A percentile compares a stretch with the other conserved stretches of the same genome.
Conservation (phyloP, 2,113 vertebrate genomes). For the Willisornis vidua region DNA sequence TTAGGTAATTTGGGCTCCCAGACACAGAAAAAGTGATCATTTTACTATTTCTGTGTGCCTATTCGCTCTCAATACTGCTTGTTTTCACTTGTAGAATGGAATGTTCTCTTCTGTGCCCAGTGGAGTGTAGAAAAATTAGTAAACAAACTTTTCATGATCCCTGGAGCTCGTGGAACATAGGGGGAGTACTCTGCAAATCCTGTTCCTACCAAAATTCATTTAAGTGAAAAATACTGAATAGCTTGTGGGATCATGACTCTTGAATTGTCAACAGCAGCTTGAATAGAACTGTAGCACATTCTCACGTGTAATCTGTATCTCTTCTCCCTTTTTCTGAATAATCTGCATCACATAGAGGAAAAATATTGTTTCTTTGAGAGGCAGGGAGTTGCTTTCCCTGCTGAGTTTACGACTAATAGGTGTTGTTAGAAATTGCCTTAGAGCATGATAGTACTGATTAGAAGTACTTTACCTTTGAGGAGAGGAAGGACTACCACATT, state of each 20-base stretch:
- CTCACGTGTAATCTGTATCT: neutral
- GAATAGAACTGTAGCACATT: neutral
- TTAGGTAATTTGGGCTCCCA: neutral
- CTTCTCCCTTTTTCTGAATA: neutral
- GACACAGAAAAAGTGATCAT: neutral
- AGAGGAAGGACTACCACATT: neutral
- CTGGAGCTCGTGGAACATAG: neutral
- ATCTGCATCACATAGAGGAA: neutral
- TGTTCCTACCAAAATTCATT: neutral
- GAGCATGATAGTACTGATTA: neutral
- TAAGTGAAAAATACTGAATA: neutral
- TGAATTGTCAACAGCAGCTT: neutral
- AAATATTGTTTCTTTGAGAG: neutral
- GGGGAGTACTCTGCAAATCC: neutral
- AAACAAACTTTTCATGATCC: neutral
- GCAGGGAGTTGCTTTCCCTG: neutral
- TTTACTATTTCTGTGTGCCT: neutral
- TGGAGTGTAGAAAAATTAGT: neutral
- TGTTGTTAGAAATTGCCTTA: neutral
- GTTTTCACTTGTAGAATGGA: neutral
- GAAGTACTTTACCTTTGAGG: neutral
- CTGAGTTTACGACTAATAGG: conserved; percentile 21
- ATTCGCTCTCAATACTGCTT: neutral
- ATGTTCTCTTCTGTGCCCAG: neutral
- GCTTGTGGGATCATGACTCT: neutral